phyloP scores from a whole-genome alignment of 2,113 vertebrate genomes.

The Apaloderma vittatum region DNA sequence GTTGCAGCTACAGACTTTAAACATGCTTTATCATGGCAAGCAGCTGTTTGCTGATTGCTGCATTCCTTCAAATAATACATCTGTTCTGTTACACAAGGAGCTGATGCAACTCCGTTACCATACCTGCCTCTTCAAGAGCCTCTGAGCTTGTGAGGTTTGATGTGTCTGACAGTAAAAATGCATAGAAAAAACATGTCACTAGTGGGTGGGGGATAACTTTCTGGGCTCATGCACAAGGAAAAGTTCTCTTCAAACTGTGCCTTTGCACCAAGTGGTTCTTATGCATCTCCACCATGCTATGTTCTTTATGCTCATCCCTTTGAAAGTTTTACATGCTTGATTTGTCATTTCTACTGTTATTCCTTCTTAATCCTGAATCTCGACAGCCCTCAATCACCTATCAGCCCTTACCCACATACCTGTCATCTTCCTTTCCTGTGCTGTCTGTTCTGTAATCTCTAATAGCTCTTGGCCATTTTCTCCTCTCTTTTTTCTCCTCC shows the following conservation, averaged over 20 bases:
- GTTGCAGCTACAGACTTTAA: neutral
- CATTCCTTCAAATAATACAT: neutral
- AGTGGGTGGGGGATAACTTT: neutral
- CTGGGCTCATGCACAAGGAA: neutral
- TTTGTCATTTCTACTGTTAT: neutral
- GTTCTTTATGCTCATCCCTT: neutral
- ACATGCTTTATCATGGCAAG: neutral
- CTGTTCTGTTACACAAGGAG: neutral
- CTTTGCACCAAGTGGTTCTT: neutral
- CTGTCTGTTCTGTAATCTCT: neutral
- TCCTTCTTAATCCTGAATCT: neutral
- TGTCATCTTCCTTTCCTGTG: neutral
- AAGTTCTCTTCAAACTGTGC: neutral
- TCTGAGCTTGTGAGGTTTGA: neutral
- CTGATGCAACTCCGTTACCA: neutral
- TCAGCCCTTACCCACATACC: neutral
- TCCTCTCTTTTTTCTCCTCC: neutral
- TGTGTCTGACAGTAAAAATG: neutral
- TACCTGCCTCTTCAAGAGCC: neutral
- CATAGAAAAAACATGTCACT: neutral
- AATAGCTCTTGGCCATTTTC: neutral
- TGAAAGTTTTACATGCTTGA: neutral
- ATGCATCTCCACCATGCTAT: fast-evolving
- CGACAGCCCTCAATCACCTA: neutral
- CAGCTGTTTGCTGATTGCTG: neutral